Base-by-base conservation (phyloP, 1,140 invertebrate genomes). In the Drosophila nigrodunni region DNA sequence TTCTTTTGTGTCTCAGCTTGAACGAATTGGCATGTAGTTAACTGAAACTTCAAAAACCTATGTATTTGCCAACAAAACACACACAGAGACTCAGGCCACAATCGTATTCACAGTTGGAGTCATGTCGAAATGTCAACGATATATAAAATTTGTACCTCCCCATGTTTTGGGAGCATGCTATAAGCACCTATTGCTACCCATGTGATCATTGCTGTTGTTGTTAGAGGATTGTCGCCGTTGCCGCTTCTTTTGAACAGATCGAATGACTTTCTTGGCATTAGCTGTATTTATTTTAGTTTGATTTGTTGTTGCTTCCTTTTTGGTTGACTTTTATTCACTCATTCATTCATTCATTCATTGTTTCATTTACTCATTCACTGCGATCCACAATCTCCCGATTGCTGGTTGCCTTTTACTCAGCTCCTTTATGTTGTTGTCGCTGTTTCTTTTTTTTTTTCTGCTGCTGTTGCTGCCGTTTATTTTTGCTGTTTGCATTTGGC, bases 51-150 rank as follows among this genome's bases (percentile, higher is more conserved):
- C 11, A 64, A 57, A 61, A 67, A 46, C 61, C 10, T 52, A 11
- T 49, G 50, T 49, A 66, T 86, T 80, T 81, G 66, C 74, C 80
- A 76, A 67, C 49, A 70, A 55, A 68, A 39, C 62, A 74, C 59
- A 52, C 66, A 78, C 67, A 47, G 25, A 30, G 25, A 30, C 4
- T 30, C 74, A 35, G 46, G 60, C 25, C 43, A 2, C 58, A 62
- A 59, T 50, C 58, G 13, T 49, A 57, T 47, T 49, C 64, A 34
- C 57, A 49, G 54, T 44, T 44, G 43, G 43, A 86, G 79, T 82
- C 78, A 87, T 87, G 83, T 88, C 75, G 73, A 87, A 87, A 88
- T 87, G 82, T 87, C 82, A 87, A 73, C 76, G 67, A 62, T 52
- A 88, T 72, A 77, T 77, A 87, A 73, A 88, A 87, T 87, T 88